These are phyloP conservation scores for Anoura caudifer DNA, from an alignment of 2,113 vertebrate genomes.

Conservation along the genomic window DNA sequence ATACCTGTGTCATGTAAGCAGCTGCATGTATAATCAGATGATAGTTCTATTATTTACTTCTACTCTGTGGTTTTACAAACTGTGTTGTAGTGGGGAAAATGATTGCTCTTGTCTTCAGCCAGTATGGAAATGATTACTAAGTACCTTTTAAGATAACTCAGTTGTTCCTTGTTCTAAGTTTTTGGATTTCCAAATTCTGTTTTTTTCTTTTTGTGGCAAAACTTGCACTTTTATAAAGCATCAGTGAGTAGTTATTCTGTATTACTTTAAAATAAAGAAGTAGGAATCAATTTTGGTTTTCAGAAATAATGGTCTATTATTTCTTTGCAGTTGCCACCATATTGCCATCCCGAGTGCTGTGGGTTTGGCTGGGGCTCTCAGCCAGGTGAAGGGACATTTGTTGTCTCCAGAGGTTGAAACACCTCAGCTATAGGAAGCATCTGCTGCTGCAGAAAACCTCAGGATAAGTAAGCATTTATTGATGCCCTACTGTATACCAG, in stretches of 20 bases:
- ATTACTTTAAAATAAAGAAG: neutral
- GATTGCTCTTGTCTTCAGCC: neutral
- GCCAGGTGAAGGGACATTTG: neutral
- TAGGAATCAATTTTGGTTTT: neutral
- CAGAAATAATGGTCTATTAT: neutral
- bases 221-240: neutral
- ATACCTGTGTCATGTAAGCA: neutral
- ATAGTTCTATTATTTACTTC: neutral
- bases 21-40: neutral
- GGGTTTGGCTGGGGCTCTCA: neutral
- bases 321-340: neutral
- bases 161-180: neutral
- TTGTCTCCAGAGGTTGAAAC: neutral
- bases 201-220: neutral
- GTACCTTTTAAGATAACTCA: neutral
- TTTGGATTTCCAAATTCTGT: neutral
- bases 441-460: slow-evolving; percentile 25
- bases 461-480: slow-evolving; percentile 17
- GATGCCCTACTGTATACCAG: neutral
- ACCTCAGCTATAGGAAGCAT: neutral
- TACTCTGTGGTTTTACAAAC: neutral
- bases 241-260: neutral
- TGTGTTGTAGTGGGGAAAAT: neutral
- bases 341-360: neutral
- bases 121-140: neutral